Evolutionary conservation across 2,797 vertebrate genomes (phyloP).

Genomic region (Platalea minor): DNA sequence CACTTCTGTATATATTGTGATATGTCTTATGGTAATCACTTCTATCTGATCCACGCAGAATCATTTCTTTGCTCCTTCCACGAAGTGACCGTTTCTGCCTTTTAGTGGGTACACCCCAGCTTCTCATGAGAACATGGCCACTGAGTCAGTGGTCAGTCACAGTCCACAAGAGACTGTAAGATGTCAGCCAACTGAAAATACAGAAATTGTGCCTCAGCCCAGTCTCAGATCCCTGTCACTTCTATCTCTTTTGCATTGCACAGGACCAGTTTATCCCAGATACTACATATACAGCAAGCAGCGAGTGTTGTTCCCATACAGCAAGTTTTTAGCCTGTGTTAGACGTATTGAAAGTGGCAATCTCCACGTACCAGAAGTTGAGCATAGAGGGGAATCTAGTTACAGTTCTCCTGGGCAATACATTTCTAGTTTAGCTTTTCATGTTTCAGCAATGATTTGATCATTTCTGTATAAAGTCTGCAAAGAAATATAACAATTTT

Average conservation of each 20-base stretch:
- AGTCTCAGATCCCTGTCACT: neutral
- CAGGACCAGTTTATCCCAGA: neutral
- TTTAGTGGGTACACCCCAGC: rapidly evolving
- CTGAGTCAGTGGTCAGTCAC: neutral
- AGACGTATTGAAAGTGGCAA: neutral
- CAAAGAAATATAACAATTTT: neutral
- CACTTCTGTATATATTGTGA: neutral
- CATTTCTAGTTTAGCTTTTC: neutral
- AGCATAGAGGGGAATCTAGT: neutral
- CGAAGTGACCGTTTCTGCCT: neutral
- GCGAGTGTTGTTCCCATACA: neutral
- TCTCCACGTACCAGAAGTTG: neutral
- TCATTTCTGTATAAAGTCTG: neutral
- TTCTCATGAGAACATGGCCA: neutral
- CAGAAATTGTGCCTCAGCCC: neutral
- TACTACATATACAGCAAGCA: neutral
- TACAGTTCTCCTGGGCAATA: neutral
- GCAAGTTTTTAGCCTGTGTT: neutral
- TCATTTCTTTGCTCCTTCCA: neutral
- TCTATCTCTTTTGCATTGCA: neutral
- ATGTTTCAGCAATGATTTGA: neutral
- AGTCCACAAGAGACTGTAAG: neutral
- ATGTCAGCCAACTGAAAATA: neutral
- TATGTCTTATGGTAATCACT: neutral
- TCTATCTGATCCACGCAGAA: neutral